Percentiles rank a stretch among this genome's conserved stretches.
These are phyloP conservation scores for Drosophila aldrichi DNA, from an alignment of 2,888 invertebrate species.

Conservation along the genomic window DNA sequence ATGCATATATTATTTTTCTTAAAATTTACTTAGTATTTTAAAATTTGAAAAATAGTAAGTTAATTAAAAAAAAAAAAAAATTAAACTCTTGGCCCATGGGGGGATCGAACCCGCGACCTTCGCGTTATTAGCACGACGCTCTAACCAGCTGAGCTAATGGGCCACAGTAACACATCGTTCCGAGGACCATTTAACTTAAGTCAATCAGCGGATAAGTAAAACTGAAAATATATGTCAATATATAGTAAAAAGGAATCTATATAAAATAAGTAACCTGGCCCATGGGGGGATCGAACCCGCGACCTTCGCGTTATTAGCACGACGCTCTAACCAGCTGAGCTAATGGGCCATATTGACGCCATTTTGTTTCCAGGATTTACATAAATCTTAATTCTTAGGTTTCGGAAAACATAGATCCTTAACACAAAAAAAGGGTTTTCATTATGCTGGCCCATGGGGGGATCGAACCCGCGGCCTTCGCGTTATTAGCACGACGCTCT, in stretches of 20 bases:
- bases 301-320: constrained; percentile 86
- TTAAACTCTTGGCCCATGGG: constrained; percentile 80
- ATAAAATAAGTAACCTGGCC: constrained; percentile 65
- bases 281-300: constrained; percentile 86
- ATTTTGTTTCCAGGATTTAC: constrained; percentile 6
- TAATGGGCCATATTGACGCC: constrained; percentile 82
- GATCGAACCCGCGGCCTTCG: constrained; percentile 86
- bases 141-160: constrained; percentile 86
- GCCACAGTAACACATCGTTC: constrained; percentile 50
- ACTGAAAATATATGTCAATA: too few relatives aligned
- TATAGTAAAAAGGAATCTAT: too few relatives aligned
- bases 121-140: constrained; percentile 86
- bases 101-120: constrained; percentile 86
- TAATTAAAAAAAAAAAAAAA: neutral
- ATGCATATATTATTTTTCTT: too few relatives aligned
- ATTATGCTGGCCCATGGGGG: constrained; percentile 84
- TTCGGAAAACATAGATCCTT: too few relatives aligned
- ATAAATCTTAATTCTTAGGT: neutral
- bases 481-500: constrained; percentile 86
- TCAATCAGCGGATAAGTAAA: too few relatives aligned
- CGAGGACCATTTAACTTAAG: too few relatives aligned
- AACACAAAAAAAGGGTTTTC: neutral
- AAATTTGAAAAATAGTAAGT: too few relatives aligned
- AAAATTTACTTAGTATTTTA: too few relatives aligned
- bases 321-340: constrained; percentile 86